These are phyloP conservation scores for Cataglyphis rosenhaueri DNA, from an alignment of 2,888 invertebrate genomes.

Conservation along the genomic window DNA sequence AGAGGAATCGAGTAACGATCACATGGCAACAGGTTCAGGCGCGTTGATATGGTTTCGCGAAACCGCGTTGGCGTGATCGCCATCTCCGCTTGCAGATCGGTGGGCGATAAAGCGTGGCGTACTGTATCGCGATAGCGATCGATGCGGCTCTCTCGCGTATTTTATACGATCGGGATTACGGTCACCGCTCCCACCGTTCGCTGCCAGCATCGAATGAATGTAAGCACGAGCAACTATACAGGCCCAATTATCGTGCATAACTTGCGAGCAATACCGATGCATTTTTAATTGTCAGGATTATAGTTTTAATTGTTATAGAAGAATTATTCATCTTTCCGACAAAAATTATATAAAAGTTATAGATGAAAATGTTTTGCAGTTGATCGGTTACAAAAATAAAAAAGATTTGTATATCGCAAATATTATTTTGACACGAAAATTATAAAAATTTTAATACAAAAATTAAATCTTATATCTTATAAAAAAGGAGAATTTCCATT, in stretches of 20 bases:
- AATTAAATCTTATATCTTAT: background rate
- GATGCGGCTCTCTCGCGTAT: conserved; percentile 21
- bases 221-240: conserved; percentile 43
- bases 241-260: conserved; percentile 69
- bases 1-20: conserved; percentile 41
- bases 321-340: background rate
- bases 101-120: conserved; percentile 32
- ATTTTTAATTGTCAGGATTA: background rate
- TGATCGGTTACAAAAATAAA: background rate
- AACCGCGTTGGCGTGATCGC: conserved; percentile 26
- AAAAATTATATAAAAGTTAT: background rate
- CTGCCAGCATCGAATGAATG: conserved; percentile 36
- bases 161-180: conserved; percentile 36
- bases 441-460: background rate
- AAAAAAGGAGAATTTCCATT: background rate
- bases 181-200: conserved; percentile 27
- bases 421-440: background rate
- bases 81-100: conserved; percentile 45
- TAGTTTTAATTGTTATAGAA: background rate
- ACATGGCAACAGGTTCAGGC: background rate
- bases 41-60: conserved; percentile 44
- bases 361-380: background rate
- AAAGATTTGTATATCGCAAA: background rate
- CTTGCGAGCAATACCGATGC: conserved; percentile 18
- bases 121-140: conserved; percentile 32